phyloP scores from a whole-genome alignment of 2,113 vertebrate species.

The Protomyctophum bolini region DNA sequence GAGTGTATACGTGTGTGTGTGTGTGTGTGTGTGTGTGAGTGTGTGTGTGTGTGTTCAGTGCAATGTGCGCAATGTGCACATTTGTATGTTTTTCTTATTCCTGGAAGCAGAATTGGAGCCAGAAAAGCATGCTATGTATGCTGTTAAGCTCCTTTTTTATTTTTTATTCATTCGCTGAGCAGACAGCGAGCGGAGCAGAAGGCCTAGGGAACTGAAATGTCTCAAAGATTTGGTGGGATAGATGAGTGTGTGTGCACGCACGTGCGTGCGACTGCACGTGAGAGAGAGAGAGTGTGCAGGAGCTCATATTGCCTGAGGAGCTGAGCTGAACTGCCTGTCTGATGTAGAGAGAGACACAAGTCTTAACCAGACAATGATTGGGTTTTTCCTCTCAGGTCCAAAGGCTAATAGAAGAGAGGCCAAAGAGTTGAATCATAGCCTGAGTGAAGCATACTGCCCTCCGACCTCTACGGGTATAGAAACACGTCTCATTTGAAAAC shows the following conservation, averaged over 20 bases:
- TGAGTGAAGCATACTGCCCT: conserved; percentile 35
- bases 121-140: conserved; percentile 25
- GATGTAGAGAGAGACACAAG: conserved; percentile 60
- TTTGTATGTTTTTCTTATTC: conserved; percentile 30
- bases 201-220: conserved; percentile 58
- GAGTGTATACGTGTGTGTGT: background rate
- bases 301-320: conserved; percentile 49
- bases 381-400: conserved; percentile 54
- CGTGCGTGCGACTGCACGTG: conserved; percentile 8
- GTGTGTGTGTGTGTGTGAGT: conserved; percentile 6
- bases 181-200: conserved; percentile 61
- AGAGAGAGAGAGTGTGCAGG: conserved; percentile 3
- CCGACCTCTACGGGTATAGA: conserved; percentile 3
- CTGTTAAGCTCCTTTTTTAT: conserved; percentile 39
- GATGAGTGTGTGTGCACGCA: conserved; percentile 5
- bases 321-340: conserved; percentile 60
- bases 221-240: conserved; percentile 38
- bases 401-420: conserved; percentile 59
- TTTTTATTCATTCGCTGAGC: conserved; percentile 10
- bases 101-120: conserved; percentile 31
- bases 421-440: conserved; percentile 55
- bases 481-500: conserved; percentile 21
- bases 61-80: background rate
- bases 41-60: background rate
- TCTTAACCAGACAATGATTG: conserved; percentile 64